Evolutionary conservation across 2,797 vertebrate species (phyloP).

Genomic region (Basileuterus tristriatus): DNA sequence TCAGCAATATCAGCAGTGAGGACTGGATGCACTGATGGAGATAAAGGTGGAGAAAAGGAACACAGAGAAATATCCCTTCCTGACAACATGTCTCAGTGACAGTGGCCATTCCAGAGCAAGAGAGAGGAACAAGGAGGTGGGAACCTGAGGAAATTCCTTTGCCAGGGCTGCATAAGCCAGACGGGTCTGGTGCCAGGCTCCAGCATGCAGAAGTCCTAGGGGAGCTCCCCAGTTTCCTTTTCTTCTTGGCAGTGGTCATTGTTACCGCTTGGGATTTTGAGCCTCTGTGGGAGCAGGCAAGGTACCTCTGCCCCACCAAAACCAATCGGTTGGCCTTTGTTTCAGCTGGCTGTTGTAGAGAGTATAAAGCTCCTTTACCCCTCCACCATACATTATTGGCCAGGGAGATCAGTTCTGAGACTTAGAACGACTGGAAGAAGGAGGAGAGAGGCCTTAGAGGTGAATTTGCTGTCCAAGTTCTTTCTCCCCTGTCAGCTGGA

Average conservation of each 20-base stretch:
- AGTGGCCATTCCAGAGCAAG: not conserved
- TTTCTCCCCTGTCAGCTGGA: not conserved
- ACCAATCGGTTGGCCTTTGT: not conserved
- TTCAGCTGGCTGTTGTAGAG: not conserved
- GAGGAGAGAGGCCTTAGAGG: not conserved
- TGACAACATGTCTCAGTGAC: not conserved
- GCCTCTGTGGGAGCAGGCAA: not conserved
- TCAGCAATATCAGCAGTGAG: not conserved
- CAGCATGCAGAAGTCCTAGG: not conserved
- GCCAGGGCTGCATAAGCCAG: not conserved
- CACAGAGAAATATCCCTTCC: not conserved
- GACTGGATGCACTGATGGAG: not conserved
- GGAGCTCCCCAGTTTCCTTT: not conserved
- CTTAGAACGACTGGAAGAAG: not conserved
- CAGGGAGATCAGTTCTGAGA: not conserved
- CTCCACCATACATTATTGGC: rapidly evolving
- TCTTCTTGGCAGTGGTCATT: not conserved
- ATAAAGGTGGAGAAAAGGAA: not conserved
- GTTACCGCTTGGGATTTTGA: not conserved
- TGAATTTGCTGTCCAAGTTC: not conserved
- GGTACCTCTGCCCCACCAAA: not conserved
- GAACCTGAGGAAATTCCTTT: not conserved
- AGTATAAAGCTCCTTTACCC: not conserved
- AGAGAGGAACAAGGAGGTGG: not conserved
- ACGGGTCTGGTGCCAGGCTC: not conserved